These are phyloP conservation scores for Hetaerina titia DNA, from an alignment of 2,888 invertebrate genomes.

Conservation along the genomic window DNA sequence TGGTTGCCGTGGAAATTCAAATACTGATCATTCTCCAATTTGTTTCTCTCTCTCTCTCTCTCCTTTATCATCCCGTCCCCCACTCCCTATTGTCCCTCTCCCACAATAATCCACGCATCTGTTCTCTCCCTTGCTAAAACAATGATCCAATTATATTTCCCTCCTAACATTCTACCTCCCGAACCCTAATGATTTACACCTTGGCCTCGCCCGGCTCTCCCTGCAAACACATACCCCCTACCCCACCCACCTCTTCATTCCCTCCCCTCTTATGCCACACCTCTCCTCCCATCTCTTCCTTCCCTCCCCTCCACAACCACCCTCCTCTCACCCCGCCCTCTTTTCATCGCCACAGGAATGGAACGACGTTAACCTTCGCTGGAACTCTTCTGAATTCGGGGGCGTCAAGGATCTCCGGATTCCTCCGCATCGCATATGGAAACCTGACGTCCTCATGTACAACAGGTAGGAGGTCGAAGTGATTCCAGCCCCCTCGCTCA, in stretches of 20 bases:
- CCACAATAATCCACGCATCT: not conserved
- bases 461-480: slow-evolving; percentile 88
- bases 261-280: not conserved
- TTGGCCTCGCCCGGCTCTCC: not conserved
- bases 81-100: not conserved
- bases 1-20: slow-evolving; percentile 6
- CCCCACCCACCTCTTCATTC: slow-evolving; percentile 11
- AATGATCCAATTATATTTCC: slow-evolving; percentile 15
- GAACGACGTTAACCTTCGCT: slow-evolving; percentile 98
- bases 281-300: not conserved
- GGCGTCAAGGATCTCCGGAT: slow-evolving; percentile 96
- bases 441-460: slow-evolving; percentile 99
- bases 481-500: not conserved
- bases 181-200: not conserved
- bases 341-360: slow-evolving; percentile 87
- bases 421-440: slow-evolving; percentile 97
- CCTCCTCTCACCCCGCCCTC: slow-evolving; percentile 43
- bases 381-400: slow-evolving; percentile 98
- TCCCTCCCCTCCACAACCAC: not conserved
- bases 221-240: slow-evolving; percentile 23
- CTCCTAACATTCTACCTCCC: not conserved
- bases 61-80: slow-evolving; percentile 59
- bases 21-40: slow-evolving; percentile 36
- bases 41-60: slow-evolving; percentile 67
- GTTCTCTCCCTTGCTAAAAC: not conserved